Percentiles rank a stretch among this genome's conserved stretches.
phyloP scores from a whole-genome alignment of 2,113 vertebrate species.

The Saguinus imperator region DNA sequence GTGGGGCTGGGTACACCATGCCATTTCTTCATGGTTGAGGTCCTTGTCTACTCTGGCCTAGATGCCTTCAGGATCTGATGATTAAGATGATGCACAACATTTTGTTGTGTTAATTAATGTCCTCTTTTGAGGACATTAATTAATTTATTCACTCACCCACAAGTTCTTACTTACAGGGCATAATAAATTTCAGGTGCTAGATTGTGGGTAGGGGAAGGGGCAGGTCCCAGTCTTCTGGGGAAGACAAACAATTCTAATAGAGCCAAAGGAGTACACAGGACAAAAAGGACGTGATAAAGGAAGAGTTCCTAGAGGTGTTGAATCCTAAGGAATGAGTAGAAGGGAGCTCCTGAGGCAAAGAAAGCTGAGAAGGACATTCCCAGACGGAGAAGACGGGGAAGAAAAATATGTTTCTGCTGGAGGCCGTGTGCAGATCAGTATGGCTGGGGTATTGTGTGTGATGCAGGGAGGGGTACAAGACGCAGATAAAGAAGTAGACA shows the following conservation, averaged over 20 bases:
- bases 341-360: not conserved
- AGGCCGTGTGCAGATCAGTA: not conserved
- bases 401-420: not conserved
- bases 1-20: not conserved
- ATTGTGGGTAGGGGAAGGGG: too few relatives aligned
- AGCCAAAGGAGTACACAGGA: not conserved
- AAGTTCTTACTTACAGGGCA: not conserved
- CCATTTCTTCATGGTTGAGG: not conserved
- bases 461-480: not conserved
- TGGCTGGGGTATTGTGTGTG: not conserved
- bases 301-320: not conserved
- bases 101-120: not conserved
- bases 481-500: not conserved
- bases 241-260: not conserved
- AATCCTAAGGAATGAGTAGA: not conserved
- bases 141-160: not conserved
- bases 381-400: not conserved
- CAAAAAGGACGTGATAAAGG: not conserved
- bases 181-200: not conserved
- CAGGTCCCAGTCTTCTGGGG: not conserved
- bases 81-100: not conserved
- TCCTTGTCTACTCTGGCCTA: not conserved
- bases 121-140: not conserved
- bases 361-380: not conserved
- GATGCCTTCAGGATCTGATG: not conserved